A percentile compares a stretch with the other conserved stretches of the same genome.
Evolutionary conservation across 2,113 vertebrate genomes (phyloP).

Genomic region (Larimichthys crocea): DNA sequence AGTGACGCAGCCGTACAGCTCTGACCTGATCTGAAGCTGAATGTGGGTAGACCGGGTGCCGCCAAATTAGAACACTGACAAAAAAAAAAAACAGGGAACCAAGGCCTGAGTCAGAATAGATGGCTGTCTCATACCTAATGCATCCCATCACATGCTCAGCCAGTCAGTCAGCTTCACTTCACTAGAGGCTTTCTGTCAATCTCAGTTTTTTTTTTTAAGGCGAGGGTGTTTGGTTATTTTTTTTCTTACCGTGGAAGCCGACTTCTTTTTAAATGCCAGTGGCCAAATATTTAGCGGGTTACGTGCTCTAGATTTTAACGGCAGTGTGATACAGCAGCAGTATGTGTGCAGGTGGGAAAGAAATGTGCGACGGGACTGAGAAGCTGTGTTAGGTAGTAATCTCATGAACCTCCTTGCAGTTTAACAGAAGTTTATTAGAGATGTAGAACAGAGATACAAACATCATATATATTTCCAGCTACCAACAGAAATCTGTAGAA

Average conservation of each 20-base stretch:
- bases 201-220: not conserved
- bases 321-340: not conserved
- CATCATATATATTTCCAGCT: not conserved
- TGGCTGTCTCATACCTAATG: slow-evolving; percentile 27
- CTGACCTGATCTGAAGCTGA: slow-evolving; percentile 55
- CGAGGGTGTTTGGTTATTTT: not conserved
- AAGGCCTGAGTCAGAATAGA: slow-evolving; percentile 54
- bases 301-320: not conserved
- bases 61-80: slow-evolving; percentile 65
- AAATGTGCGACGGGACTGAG: not conserved
- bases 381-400: not conserved
- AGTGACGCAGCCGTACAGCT: slow-evolving; percentile 55
- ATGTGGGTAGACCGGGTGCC: slow-evolving; percentile 62
- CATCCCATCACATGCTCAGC: slow-evolving; percentile 4
- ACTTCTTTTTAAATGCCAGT: slow-evolving; percentile 3
- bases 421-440: not conserved
- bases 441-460: not conserved
- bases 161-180: not conserved
- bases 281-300: not conserved
- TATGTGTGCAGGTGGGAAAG: not conserved
- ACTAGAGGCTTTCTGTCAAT: slow-evolving; percentile 8
- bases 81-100: slow-evolving; percentile 41
- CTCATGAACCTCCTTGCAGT: not conserved
- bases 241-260: not conserved
- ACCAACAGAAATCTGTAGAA: not conserved